Percentiles rank a stretch among this genome's conserved stretches.
Evolutionary conservation across 2,113 vertebrate genomes (phyloP).

Genomic region (Phoenicopterus ruber): DNA sequence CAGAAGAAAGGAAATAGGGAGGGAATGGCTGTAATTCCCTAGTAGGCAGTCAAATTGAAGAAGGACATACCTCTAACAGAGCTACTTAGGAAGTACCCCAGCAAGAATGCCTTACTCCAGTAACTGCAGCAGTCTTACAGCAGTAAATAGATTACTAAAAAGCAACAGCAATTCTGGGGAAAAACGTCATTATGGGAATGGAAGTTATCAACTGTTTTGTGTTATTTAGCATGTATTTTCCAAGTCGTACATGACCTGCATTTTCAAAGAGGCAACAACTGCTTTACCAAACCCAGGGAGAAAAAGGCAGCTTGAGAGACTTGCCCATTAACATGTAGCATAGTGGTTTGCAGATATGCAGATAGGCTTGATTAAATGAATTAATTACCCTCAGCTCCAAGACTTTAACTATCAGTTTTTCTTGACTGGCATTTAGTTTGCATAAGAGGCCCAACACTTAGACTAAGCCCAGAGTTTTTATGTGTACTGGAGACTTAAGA

Average conservation of each 20-base stretch:
- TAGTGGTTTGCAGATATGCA: not conserved
- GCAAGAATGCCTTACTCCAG: not conserved
- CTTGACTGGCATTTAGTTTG: not conserved
- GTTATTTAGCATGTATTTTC: not conserved
- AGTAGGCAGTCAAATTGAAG: not conserved
- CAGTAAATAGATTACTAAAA: constrained; percentile 13
- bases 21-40: not conserved
- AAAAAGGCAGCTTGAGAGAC: not conserved
- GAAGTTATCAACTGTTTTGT: not conserved
- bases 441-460: not conserved
- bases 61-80: not conserved
- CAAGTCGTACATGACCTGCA: not conserved
- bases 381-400: not conserved
- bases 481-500: not conserved
- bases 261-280: not conserved
- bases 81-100: not conserved
- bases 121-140: constrained; percentile 13
- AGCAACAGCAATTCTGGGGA: not conserved
- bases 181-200: not conserved
- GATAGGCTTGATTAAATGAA: not conserved
- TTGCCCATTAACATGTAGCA: not conserved
- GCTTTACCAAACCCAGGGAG: not conserved
- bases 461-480: not conserved
- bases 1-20: not conserved
- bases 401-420: not conserved